Base-by-base conservation (phyloP, 1,140 invertebrate species). In the Aphaenogaster rudis region DNA sequence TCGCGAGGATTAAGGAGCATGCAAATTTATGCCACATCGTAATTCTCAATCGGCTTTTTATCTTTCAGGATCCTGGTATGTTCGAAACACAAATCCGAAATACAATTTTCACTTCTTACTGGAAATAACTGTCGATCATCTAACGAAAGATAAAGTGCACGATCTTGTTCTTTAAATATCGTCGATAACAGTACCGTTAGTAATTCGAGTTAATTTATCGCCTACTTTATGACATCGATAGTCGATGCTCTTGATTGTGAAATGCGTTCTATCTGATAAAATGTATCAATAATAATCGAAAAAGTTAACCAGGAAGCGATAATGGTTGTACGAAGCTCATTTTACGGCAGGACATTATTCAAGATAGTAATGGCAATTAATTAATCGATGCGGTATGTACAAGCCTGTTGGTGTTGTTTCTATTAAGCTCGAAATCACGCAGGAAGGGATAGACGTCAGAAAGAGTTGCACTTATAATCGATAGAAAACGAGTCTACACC, bases 281-380 rank as follows among this genome's bases (percentile, higher is more conserved):
- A 48, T 79, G 21, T 45, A 45, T 64, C 42, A 66, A 61, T 77
- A 61, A 77, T 66, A 64, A 79, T 63, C 42, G 57, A 66, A 79
- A 79, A 79, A 66, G 17, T 13, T 66, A 21, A 79, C 42, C 1
- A 66, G 61, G 28, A 79, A 66, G 21, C 61, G 13, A 71, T 54
- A 42, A n/a, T 57, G 36, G 33, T 15, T 39, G 36, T 81, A 66
- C 3, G 6, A 39, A 88, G 76, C 80, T 74, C 50, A 57, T 45
- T 66, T 61, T 82, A 71, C 36, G 39, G 33, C 50, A 8, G 48
- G n/a, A 72, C 85, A 88, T 88, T 88, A 89, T 61, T 88, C 81
- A 74, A 48, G 52, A 61, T 74, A 45, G 52, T 15, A 76, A 36
- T 39, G n/a, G 39, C 71, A 79, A 89, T 89, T 90, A 89, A 89